Evolutionary conservation across 2,797 vertebrate genomes (phyloP).

Genomic region (Orestias chungarensis): DNA sequence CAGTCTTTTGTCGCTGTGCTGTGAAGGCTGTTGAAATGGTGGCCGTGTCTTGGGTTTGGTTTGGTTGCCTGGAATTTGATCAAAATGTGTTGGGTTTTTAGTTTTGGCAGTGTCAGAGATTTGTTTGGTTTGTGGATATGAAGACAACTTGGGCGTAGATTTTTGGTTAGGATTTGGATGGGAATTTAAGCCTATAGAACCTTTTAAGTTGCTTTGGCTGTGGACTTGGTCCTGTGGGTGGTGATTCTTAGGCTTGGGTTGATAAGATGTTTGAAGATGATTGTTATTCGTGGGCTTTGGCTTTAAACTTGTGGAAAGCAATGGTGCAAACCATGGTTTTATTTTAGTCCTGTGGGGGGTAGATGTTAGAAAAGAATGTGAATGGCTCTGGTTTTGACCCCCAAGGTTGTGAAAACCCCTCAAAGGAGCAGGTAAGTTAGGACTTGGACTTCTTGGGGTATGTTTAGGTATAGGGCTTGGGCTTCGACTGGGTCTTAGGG

Average conservation of each 20-base stretch:
- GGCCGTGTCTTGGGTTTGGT: slow-evolving; percentile 46
- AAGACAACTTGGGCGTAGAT: slow-evolving; percentile 57
- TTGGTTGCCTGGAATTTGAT: slow-evolving; percentile 56
- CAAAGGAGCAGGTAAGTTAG: slow-evolving; percentile 49
- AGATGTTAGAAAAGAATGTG: slow-evolving; percentile 35
- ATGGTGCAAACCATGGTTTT: slow-evolving; percentile 61
- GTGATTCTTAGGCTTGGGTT: slow-evolving; percentile 50
- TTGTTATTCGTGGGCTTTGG: slow-evolving; percentile 52
- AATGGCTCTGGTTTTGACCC: slow-evolving; percentile 52
- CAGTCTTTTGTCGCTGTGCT: slow-evolving; percentile 54
- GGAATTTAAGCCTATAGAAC: slow-evolving; percentile 39
- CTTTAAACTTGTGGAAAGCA: slow-evolving; percentile 46
- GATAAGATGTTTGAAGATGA: slow-evolving; percentile 38
- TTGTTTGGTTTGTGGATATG: slow-evolving; percentile 45
- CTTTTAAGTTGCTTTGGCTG: slow-evolving; percentile 57
- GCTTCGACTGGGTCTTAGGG: slow-evolving; percentile 62
- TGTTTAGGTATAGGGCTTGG: slow-evolving; percentile 66
- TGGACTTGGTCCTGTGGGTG: slow-evolving; percentile 54
- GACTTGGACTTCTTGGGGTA: slow-evolving; percentile 64
- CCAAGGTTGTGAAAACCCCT: slow-evolving; percentile 44
- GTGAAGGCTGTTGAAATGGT: slow-evolving; percentile 41
- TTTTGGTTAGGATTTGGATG: slow-evolving; percentile 56
- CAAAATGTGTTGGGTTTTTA: slow-evolving; percentile 55
- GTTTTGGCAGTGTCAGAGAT: slow-evolving; percentile 40
- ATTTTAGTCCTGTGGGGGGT: slow-evolving; percentile 63